Evolutionary conservation across 2,797 vertebrate genomes (phyloP), one percentile per base, ranked within the genome.

Genomic region (Galago senegalensis): DNA sequence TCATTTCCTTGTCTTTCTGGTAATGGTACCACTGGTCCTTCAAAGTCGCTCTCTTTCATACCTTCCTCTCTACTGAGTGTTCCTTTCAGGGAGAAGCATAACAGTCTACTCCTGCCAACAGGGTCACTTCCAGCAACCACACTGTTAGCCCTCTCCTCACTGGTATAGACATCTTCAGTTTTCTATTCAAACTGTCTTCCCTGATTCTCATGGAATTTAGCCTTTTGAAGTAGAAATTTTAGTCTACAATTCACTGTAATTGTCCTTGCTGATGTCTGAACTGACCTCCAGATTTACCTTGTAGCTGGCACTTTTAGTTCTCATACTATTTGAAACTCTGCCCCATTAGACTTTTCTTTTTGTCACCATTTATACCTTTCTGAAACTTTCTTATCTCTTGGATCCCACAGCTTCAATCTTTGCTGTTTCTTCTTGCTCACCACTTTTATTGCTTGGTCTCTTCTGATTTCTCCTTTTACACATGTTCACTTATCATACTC

Each of bases 391-490:
- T 75, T 82, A 4, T 81, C 29, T 20, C 53, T 34, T 72, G 27
- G 27, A 49, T 63, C 17, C 9, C n/a, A 23, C 1, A 31, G 13
- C n/a, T 56, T 40, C 3, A 23, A 29, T 40, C 29, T 73, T 69
- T 43, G 27, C 27, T 16, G 16, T 18, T 58, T 7, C 4, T 34
- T 49, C 29, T 69, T 37, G 29, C 29, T 82, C 5, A 25, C n/a
- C 3, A 43, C 3, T n/a, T 11, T 69, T 31, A 4, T 11, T 25
- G 4, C 46, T 11, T 2, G 0, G 9, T 63, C 2, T 70, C 29
- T 81, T 49, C 18, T 17, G 27, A 43, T 25, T 58, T 20, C 9
- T 49, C 40, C 29, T 63, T 14, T 69, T 65, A 20, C 5, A 0
- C 7, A 2, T 10, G 23, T 81, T 60, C 12, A 4, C 6, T 73